Evolutionary conservation across 2,888 invertebrate genomes (phyloP), one percentile per base, ranked within the genome.

Genomic region (Macaria notata): DNA sequence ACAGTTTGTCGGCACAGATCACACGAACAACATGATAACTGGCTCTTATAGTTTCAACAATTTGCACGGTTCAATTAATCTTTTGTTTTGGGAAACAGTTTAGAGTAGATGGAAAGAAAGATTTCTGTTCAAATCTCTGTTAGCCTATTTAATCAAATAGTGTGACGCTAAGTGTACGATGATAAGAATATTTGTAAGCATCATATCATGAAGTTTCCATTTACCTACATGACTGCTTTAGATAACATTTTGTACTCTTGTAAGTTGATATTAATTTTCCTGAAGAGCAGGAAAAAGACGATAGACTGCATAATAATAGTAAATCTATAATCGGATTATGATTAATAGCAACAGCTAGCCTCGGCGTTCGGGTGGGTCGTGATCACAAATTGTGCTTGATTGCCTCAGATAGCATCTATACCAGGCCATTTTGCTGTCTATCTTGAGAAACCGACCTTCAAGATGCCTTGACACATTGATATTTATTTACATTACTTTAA

Each of bases 1-100:
- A 36, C 33, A 45, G 48, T 59, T 51, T 48, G 50, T 42, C 46
- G 58, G 49, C 46, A 47, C 54, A 54, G 58, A 58, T 54, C 54
- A 54, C 53, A 54, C 46, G 46, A 33, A 4, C 30, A 47, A 41
- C 41, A 19, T 41, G 45, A 46, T 46, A 7, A 33, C 38, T n/a
- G 46, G 46, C 31, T 49, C 31, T 49, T 43, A 38, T 44, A 49
- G 33, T 36, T 36, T 43, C 33, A 49, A 19, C 33, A 49, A 49
- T 33, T 43, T 43, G 4, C 33, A 9, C 33, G 33, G 19, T 43
- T 43, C 44, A 38, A 44, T 50, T 43, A 50, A 31, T 33, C 36
- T 8, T 4, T 50, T 6, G 8, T 30, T 9, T 50, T 33, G 29
- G 7, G 6, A 44, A 44, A 29, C 29, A 9, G 4, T 9, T 9